Conservation (phyloP, 2,888 invertebrate species). For the Andrena flavipes region DNA sequence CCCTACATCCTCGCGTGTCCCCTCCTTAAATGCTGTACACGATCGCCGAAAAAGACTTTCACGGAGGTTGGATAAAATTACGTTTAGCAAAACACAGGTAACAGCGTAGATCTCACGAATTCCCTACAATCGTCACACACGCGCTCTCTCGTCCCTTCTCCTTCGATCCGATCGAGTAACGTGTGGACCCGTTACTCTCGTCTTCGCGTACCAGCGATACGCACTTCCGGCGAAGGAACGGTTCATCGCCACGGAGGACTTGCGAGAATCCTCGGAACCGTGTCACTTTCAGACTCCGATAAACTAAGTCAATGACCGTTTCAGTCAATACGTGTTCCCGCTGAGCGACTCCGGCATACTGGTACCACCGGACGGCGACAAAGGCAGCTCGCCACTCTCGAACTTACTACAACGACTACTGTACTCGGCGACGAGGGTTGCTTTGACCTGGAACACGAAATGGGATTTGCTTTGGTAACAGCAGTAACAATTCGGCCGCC, state of each 20-base stretch:
- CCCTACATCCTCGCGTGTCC: constrained; percentile 14
- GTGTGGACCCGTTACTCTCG: constrained; percentile 6
- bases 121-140: constrained; percentile 12
- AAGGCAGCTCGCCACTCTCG: constrained; percentile 79
- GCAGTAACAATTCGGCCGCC: not conserved
- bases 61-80: constrained; percentile 45
- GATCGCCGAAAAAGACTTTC: constrained; percentile 42
- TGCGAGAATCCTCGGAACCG: constrained; percentile 25
- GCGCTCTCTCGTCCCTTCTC: not conserved
- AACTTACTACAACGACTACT: constrained; percentile 81
- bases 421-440: constrained; percentile 81
- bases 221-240: constrained; percentile 17
- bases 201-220: constrained; percentile 12
- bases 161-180: constrained; percentile 1
- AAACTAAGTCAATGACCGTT: constrained; percentile 16
- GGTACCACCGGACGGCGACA: constrained; percentile 79
- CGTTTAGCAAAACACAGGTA: constrained; percentile 59
- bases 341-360: constrained; percentile 80
- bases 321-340: constrained; percentile 80
- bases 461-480: not conserved
- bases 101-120: constrained; percentile 49
- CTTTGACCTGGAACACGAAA: constrained; percentile 76
- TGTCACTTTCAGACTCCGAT: constrained; percentile 26
- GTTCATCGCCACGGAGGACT: constrained; percentile 21
- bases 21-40: constrained; percentile 47